A percentile compares a stretch with the other conserved stretches of the same genome.
Evolutionary conservation across 1,140 invertebrate genomes (phyloP).

Genomic region (Lordiphosa mommai): DNA sequence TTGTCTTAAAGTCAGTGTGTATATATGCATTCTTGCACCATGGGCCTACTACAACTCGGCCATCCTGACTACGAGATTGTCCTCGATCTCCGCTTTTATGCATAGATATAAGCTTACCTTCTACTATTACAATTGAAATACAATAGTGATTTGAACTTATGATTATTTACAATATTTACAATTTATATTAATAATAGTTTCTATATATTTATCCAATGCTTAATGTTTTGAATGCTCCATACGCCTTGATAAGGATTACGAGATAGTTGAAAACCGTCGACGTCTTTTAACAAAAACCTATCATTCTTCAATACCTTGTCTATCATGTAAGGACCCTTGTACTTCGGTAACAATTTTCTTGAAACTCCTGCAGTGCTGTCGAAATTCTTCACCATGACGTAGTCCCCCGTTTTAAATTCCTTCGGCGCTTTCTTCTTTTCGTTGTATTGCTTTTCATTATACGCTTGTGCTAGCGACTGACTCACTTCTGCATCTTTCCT

Average conservation of each 20-base stretch:
- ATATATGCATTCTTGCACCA: no score
- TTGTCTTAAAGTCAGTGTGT: no score
- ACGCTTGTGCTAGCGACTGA: slow-evolving; percentile 11
- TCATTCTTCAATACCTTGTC: slow-evolving; percentile 1
- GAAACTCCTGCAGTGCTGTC: slow-evolving; percentile 7
- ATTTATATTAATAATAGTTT: no score
- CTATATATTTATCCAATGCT: neutral
- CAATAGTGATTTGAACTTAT: no score
- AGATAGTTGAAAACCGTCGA: slow-evolving; percentile 6
- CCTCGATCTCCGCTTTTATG: no score
- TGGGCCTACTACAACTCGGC: no score
- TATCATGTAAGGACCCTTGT: slow-evolving; percentile 24
- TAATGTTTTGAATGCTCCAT: neutral
- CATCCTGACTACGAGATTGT: no score
- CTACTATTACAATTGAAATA: no score
- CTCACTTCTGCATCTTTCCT: slow-evolving; percentile 1
- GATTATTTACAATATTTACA: no score
- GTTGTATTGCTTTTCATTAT: slow-evolving; percentile 13
- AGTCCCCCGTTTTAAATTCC: slow-evolving; percentile 33
- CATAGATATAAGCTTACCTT: no score
- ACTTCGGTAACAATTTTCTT: slow-evolving; percentile 21
- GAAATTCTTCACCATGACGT: slow-evolving; percentile 45
- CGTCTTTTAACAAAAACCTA: slow-evolving; percentile 6
- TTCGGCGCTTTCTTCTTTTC: slow-evolving; percentile 15
- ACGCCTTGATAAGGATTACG: neutral